phyloP scores from a whole-genome alignment of 2,797 vertebrate species.

The Lateolabrax maculatus region DNA sequence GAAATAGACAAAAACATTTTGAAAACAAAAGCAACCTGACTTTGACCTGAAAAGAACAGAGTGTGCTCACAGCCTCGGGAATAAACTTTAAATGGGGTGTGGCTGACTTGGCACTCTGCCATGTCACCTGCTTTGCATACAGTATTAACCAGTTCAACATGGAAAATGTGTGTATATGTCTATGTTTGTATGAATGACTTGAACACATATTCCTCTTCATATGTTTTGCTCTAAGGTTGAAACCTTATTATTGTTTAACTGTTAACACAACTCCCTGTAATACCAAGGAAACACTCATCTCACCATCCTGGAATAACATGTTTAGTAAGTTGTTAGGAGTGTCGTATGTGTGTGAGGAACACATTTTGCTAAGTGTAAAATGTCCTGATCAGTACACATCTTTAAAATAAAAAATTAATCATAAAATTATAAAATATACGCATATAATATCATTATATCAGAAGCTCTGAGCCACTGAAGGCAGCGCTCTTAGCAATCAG shows the following conservation, averaged over 20 bases:
- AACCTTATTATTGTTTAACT: constrained; percentile 7
- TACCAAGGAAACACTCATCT: constrained; percentile 10
- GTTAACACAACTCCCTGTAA: constrained; percentile 24
- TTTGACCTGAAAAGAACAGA: not conserved
- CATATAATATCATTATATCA: no score
- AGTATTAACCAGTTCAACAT: not conserved
- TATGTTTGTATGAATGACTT: not conserved
- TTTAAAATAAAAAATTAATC: no score
- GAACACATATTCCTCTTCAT: not conserved
- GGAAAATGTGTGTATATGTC: not conserved
- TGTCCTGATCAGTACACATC: constrained; percentile 1
- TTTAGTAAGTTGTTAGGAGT: constrained; percentile 5
- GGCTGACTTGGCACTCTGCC: constrained; percentile 15
- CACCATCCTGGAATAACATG: constrained; percentile 30
- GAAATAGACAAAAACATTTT: not conserved
- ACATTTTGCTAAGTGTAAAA: no score
- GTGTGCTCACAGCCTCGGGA: constrained; percentile 1
- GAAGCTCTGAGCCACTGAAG: no score
- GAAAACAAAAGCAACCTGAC: not conserved
- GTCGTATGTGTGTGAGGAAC: not conserved
- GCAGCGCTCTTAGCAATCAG: no score
- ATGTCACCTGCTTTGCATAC: not conserved
- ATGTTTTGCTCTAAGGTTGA: not conserved
- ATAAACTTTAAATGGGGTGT: not conserved
- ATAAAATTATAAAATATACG: no score